These are phyloP conservation scores for Stenichneumon culpator DNA, from an alignment of 2,888 invertebrate genomes.

Conservation along the genomic window DNA sequence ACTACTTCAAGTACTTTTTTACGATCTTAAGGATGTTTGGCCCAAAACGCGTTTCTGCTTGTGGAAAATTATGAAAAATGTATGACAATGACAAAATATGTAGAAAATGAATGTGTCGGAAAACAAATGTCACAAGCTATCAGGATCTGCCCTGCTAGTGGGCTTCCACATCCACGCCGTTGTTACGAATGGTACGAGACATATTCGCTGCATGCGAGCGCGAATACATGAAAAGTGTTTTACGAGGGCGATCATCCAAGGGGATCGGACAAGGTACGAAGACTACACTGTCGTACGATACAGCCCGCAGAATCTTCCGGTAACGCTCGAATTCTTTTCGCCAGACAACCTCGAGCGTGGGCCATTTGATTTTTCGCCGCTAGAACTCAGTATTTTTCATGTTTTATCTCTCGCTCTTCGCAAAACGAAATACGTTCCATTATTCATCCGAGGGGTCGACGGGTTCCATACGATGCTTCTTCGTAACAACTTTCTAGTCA, in stretches of 20 bases:
- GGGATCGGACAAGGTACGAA: conserved; percentile 43
- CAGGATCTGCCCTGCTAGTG: too few relatives aligned
- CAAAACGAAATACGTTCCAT: conserved; percentile 38
- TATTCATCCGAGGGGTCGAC: conserved; percentile 41
- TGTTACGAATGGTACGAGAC: neutral
- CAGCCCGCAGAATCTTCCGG: conserved; percentile 19
- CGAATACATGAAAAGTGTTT: conserved; percentile 53
- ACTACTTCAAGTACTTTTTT: too few relatives aligned
- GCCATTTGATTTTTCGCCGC: conserved; percentile 58
- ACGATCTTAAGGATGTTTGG: too few relatives aligned
- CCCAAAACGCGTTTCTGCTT: too few relatives aligned
- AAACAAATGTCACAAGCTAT: too few relatives aligned
- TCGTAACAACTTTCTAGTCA: conserved; percentile 24
- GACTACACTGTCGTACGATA: conserved; percentile 1
- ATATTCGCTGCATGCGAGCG: conserved; percentile 6
- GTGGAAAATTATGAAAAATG: too few relatives aligned
- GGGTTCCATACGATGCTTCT: neutral
- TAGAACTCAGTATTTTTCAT: conserved; percentile 28
- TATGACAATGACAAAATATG: too few relatives aligned
- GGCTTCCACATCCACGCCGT: neutral
- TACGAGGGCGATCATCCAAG: conserved; percentile 61
- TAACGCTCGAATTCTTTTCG: conserved; percentile 38
- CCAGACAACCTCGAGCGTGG: neutral
- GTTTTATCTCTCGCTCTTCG: neutral
- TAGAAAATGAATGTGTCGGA: too few relatives aligned